phyloP scores from a whole-genome alignment of 2,113 vertebrate genomes.

The Progne subis region DNA sequence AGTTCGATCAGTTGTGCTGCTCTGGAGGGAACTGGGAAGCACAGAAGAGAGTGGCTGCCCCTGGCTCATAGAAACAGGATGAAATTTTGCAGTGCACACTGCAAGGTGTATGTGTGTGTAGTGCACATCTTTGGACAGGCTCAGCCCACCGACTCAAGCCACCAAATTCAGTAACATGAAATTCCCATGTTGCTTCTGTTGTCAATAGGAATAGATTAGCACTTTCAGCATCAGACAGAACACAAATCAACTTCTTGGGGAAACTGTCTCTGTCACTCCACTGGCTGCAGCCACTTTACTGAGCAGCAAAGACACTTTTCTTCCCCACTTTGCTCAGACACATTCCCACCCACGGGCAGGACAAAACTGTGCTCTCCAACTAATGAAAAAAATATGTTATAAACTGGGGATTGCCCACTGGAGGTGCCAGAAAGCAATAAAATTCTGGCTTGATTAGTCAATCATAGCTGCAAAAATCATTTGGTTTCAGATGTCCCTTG shows the following conservation, averaged over 20 bases:
- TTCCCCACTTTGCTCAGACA: background rate
- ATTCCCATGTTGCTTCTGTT: background rate
- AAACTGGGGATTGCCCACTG: background rate
- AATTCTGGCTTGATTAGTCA: constrained; percentile 27
- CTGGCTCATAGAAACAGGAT: background rate
- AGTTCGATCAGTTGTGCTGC: background rate
- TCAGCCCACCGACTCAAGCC: background rate
- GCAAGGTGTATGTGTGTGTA: background rate
- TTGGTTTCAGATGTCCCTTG: constrained; percentile 13
- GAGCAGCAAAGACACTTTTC: background rate
- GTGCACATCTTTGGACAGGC: background rate
- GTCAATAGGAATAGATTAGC: background rate
- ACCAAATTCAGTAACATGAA: background rate
- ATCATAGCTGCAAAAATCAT: constrained; percentile 9
- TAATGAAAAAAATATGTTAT: background rate
- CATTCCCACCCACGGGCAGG: background rate
- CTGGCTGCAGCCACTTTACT: background rate
- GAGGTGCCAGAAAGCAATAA: background rate
- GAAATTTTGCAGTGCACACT: background rate
- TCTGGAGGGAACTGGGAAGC: background rate
- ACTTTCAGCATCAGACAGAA: background rate
- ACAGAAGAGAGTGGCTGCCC: background rate
- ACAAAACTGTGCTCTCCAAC: background rate
- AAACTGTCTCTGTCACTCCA: background rate
- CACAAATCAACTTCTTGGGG: background rate